Conservation (phyloP, 1,140 invertebrate species). For the Adoxophyes honmai region DNA sequence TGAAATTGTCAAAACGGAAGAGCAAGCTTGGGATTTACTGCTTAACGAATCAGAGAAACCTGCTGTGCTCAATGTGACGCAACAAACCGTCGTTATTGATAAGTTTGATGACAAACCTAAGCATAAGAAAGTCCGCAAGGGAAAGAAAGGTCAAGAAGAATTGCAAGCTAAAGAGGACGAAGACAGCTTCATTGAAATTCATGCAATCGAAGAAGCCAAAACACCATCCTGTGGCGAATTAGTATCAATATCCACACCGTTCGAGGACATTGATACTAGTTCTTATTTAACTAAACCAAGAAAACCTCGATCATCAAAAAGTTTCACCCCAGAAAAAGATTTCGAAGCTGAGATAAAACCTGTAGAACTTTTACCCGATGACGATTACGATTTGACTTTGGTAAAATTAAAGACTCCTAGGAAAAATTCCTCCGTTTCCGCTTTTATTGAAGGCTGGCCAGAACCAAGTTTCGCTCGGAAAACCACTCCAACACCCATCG, state of each 20-base stretch:
- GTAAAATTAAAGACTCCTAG: slow-evolving; percentile 15
- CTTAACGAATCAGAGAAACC: slow-evolving; percentile 47
- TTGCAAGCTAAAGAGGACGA: slow-evolving; percentile 48
- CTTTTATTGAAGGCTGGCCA: slow-evolving; percentile 17
- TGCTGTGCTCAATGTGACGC: slow-evolving; percentile 18
- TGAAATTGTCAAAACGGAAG: slow-evolving; percentile 53
- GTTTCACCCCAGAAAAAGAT: slow-evolving; percentile 46
- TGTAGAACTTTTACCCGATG: slow-evolving; percentile 15
- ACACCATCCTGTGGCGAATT: slow-evolving; percentile 48
- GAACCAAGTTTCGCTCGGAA: background rate
- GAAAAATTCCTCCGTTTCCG: slow-evolving; percentile 11
- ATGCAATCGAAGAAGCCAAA: slow-evolving; percentile 60
- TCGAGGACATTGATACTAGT: slow-evolving; percentile 45
- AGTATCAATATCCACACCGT: slow-evolving; percentile 62
- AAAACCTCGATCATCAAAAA: slow-evolving; percentile 51
- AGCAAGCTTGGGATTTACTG: slow-evolving; percentile 66
- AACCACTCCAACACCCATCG: background rate
- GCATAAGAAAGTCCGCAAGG: slow-evolving; percentile 58
- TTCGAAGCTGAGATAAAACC: slow-evolving; percentile 20
- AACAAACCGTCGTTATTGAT: slow-evolving; percentile 22
- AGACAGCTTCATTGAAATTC: slow-evolving; percentile 69
- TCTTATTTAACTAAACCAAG: slow-evolving; percentile 45
- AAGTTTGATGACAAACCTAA: slow-evolving; percentile 58
- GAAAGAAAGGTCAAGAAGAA: slow-evolving; percentile 53
- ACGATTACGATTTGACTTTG: slow-evolving; percentile 15